These are phyloP conservation scores for Drosophila athabasca DNA, from an alignment of 1,140 invertebrate species.

Conservation along the genomic window DNA sequence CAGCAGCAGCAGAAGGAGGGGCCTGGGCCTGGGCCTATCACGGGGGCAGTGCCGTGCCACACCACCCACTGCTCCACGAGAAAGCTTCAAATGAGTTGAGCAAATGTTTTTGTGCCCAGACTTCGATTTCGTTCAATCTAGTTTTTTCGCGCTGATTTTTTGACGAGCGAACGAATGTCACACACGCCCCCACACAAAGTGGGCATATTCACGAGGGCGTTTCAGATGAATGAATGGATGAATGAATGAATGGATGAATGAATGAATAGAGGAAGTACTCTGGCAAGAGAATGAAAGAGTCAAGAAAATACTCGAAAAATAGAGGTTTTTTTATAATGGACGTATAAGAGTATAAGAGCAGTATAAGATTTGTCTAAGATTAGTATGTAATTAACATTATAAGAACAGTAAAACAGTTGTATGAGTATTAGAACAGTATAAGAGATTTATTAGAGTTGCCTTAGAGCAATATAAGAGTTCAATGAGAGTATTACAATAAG, in stretches of 20 bases:
- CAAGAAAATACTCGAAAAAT: conserved; percentile 1
- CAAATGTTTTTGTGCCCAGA: conserved; percentile 54
- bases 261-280: neutral
- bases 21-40: too few species aligned
- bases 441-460: too few species aligned
- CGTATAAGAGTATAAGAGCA: neutral
- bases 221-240: neutral
- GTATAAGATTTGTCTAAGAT: too few species aligned
- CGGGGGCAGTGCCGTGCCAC: neutral
- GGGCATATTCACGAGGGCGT: neutral
- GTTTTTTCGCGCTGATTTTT: conserved; percentile 25
- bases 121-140: conserved; percentile 18
- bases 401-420: too few species aligned
- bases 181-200: conserved; percentile 17
- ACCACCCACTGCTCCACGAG: conserved; percentile 22
- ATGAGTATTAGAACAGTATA: too few species aligned
- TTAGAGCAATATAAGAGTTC: too few species aligned
- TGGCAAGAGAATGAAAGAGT: neutral
- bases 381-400: too few species aligned
- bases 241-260: conserved; percentile 1
- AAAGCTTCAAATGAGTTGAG: conserved; percentile 60
- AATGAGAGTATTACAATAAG: too few species aligned
- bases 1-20: too few species aligned
- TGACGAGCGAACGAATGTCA: neutral
- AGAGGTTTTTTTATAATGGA: too few species aligned